Percentiles rank a stretch among this genome's conserved stretches.
These are phyloP conservation scores for Muricea muricata DNA, from an alignment of 92 coral and sea anemone genomes.

Conservation along the genomic window DNA sequence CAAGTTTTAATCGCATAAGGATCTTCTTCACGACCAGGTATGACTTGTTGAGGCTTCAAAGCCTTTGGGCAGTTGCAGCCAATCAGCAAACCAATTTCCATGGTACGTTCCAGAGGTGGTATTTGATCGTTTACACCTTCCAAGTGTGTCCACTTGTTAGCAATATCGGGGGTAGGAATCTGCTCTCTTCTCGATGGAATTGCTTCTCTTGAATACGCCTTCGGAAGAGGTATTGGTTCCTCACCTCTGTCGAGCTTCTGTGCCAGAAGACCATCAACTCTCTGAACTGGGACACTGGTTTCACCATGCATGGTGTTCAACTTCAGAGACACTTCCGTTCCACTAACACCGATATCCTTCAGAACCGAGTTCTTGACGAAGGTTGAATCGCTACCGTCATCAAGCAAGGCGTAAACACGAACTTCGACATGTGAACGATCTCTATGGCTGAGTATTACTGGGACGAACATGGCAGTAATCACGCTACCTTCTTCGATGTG, in stretches of 20 bases:
- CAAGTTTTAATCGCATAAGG: conserved; percentile 54
- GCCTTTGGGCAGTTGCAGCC: conserved; percentile 59
- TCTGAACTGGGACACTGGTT: background rate
- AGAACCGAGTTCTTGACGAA: no score
- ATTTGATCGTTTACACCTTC: conserved; percentile 1
- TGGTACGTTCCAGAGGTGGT: background rate
- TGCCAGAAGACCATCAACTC: conserved; percentile 28
- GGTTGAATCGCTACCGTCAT: background rate
- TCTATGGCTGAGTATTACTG: conserved; percentile 32
- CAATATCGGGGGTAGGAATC: conserved; percentile 49
- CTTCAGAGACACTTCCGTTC: conserved; percentile 11
- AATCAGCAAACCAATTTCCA: conserved; percentile 27
- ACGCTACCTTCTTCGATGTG: background rate
- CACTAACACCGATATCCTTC: conserved; percentile 27
- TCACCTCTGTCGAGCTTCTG: background rate
- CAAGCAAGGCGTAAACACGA: conserved; percentile 24
- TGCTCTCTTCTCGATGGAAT: conserved; percentile 47
- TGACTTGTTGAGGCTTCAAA: conserved; percentile 61
- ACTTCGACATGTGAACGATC: background rate
- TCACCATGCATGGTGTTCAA: conserved; percentile 23
- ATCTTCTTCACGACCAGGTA: conserved; percentile 54
- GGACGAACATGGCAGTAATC: background rate
- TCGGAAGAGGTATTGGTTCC: background rate
- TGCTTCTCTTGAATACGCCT: conserved; percentile 21
- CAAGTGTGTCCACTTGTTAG: conserved; percentile 54